Base-by-base conservation (phyloP, 2,113 vertebrate genomes). In the Xiphorhynchus elegans region DNA sequence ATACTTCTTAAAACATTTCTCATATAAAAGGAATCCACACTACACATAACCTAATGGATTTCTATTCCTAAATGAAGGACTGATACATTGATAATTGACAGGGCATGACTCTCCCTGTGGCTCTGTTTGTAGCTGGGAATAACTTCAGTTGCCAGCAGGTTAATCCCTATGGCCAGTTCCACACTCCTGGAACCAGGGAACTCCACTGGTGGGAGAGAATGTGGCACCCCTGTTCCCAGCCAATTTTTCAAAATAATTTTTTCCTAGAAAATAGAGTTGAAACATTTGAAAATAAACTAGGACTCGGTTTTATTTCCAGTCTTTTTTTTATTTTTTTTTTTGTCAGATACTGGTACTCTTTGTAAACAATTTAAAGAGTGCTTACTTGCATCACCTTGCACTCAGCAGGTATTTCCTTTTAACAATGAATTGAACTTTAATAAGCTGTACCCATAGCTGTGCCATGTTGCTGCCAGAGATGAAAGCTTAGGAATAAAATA, bases 331-430 rank as follows among this genome's bases (percentile, higher is more conserved):
- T 55, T 70, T 83, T 86, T 70, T 83, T 86, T 79, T 84, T 80
- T 7, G 49, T 62, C 35, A 82, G 33, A 81, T 78, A 69, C 62
- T 49, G 72, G 72, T 95, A 91, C 74, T 94, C 95, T 96, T 90
- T 93, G 96, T 98, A 98, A 98, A 98, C 97, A 98, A 96, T 73
- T 89, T 89, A 80, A 95, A 84, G 94, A 88, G 47, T 83, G 96
- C 53, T 72, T 89, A 76, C 82, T 96, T 96, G 89, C 95, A 96
- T 96, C 31, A 44, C 74, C 89, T 96, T 96, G 37, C 84, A 95
- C 97, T 98, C 97, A 76, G 97, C 72, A 93, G 95, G 97, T 96
- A 83, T 94, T 97, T 97, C 80, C 94, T 97, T 97, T 97, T 95
- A 96, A 97, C 96, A 97, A 95, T 96, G 95, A 94, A 90, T 96